Base-by-base conservation (phyloP, 1,140 invertebrate species). In the Colletes gigas region DNA sequence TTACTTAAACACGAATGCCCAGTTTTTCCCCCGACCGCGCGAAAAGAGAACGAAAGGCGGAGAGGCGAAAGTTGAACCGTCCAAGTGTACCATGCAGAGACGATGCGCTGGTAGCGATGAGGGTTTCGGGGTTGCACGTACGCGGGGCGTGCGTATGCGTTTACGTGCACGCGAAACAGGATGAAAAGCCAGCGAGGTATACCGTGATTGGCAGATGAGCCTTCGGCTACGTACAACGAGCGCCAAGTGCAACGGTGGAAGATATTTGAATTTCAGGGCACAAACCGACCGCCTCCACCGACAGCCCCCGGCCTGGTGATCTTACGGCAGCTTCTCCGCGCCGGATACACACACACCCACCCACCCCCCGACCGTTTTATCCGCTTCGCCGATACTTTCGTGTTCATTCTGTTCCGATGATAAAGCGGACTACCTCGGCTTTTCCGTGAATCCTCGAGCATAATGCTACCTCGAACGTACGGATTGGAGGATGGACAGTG, bases 191-290 rank as follows among this genome's bases (percentile, higher is more conserved):
- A 69, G 52, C 44, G 21, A 19, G 62, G 6, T 55, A 60, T 19
- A 63, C 47, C 47, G 78, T 81, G 78, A 85, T 84, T 83, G 81
- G 83, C 41, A 79, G 77, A 73, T 54, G 68, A 77, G 83, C 83
- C 73, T 19, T 68, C 17, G 72, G 78, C 83, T 84, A 84, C 47
- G 63, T 82, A 60, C 80, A 77, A 55, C 68, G 65, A 78, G 66
- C 71, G 65, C 39, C 66, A 71, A 80, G 67, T 57, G 60, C 76
- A 74, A 62, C 65, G 54, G 21, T 47, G 63, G 81, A 67, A 79
- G 71, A 75, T 84, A 83, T 83, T 84, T 84, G 83, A 83, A 84
- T 84, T 82, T 78, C 82, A 67, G 52, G 60, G 57, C 9, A 59
- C 80, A 60, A 67, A 60, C 66, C 77, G 47, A 55, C 65, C 65